A percentile compares a stretch with the other conserved stretches of the same genome.
Evolutionary conservation across 1,140 invertebrate species (phyloP).

Genomic region (Trichomalopsis sarcophagae): DNA sequence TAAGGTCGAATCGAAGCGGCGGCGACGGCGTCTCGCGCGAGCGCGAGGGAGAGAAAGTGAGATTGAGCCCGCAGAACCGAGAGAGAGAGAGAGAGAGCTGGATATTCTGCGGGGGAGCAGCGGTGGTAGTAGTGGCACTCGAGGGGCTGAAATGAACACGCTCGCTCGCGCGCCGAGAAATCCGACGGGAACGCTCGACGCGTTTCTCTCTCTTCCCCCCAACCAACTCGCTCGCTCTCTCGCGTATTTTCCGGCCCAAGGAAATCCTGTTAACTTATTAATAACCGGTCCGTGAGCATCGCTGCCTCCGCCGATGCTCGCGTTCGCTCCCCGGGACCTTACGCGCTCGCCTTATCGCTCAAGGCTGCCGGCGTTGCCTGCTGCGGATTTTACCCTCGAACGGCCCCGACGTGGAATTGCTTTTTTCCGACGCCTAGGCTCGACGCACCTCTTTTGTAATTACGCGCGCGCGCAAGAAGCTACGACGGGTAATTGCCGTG

Average conservation of each 20-base stretch:
- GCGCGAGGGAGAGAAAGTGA: constrained; percentile 48
- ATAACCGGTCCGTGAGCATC: constrained; percentile 59
- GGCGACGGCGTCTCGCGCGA: constrained; percentile 16
- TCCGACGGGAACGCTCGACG: constrained; percentile 54
- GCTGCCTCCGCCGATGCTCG: not conserved
- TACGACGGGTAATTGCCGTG: not conserved
- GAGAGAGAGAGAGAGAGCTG: not conserved
- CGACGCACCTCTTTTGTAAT: not conserved
- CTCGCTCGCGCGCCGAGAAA: constrained; percentile 59
- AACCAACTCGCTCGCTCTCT: constrained; percentile 48
- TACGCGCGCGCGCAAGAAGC: not conserved
- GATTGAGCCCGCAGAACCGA: constrained; percentile 20
- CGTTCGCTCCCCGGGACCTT: constrained; percentile 49
- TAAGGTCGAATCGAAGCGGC: constrained; percentile 55
- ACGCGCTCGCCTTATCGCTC: constrained; percentile 49
- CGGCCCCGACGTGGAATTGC: constrained; percentile 5
- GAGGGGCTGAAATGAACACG: constrained; percentile 58
- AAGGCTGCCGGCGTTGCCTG: constrained; percentile 27
- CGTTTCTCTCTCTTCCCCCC: not conserved
- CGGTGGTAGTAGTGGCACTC: constrained; percentile 49
- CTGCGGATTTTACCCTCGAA: constrained; percentile 40
- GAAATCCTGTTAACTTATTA: constrained; percentile 68
- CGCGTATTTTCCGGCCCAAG: constrained; percentile 62
- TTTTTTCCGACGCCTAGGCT: constrained; percentile 35
- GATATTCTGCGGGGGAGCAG: constrained; percentile 45